Evolutionary conservation across 2,888 invertebrate species (phyloP), one percentile per base, ranked within the genome.

Genomic region (Frankliniella intonsa): DNA sequence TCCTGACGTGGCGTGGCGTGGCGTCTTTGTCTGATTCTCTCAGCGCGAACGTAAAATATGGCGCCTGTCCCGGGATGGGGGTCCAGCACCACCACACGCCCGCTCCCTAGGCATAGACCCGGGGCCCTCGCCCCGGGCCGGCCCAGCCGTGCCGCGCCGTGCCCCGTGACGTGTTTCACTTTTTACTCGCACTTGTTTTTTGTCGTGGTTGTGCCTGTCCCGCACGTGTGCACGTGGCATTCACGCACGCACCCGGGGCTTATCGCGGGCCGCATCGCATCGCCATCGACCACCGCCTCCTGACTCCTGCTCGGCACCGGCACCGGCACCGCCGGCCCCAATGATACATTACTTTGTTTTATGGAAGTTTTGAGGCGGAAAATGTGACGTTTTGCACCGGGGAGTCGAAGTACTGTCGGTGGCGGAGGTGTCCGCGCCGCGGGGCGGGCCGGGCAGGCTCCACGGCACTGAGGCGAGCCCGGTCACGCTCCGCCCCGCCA

Each of bases 181-280:
- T 80, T 82, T 83, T 82, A n/a, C 81, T 81, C n/a, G 50, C n/a
- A 50, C 62, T 25, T 62, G 81, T 38, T 38, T 38, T 38, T 38
- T 38, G 38, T 38, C 5, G 38, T 38, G 38, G 38, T 38, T 38
- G 38, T 38, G 38, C 38, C 38, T 5, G 82, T 65, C 81, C 62
- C 17, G 82, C 80, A 82, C 80, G 49, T 79, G 22, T 76, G 55
- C 83, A 82, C 81, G 83, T 83, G 80, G 55, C 50, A 38, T 38
- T 38, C 38, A 38, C 38, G 81, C 82, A 55, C 83, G 81, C 82
- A 81, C 69, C 83, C 82, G 81, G 81, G 83, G 84, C 84, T 81
- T 83, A 82, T 81, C 82, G 69, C 81, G 82, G 84, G 83, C 38
- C 38, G 83, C 82, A 84, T 83, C 38, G 83, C 82, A 84, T 83